These are phyloP conservation scores for Pyrocephalus nanus DNA, from an alignment of 2,797 vertebrate genomes.

Conservation along the genomic window DNA sequence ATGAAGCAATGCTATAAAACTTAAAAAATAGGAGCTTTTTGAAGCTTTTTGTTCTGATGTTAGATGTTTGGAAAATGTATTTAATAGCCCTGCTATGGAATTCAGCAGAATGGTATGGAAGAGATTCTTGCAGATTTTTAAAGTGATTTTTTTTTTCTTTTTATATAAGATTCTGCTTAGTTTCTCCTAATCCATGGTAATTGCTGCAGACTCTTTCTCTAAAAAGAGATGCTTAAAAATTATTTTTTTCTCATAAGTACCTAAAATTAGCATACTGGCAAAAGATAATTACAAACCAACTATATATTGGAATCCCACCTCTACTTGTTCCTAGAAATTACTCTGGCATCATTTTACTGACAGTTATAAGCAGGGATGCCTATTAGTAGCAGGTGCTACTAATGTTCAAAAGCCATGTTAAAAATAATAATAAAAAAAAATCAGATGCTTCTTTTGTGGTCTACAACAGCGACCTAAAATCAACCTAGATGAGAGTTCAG, in stretches of 20 bases:
- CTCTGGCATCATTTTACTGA: neutral
- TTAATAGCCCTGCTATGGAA: neutral
- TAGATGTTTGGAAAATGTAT: neutral
- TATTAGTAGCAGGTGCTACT: neutral
- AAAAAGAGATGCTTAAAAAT: neutral
- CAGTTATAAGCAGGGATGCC: neutral
- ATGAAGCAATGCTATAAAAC: neutral
- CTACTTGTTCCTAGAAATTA: neutral
- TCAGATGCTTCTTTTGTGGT: neutral
- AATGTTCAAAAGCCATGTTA: neutral
- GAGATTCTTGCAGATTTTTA: neutral
- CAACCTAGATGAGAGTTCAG: neutral
- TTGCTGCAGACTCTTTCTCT: neutral
- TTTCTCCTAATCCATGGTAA: neutral
- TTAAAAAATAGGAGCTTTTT: constrained; percentile 13
- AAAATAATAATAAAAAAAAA: neutral
- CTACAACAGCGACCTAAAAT: neutral
- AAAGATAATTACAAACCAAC: neutral
- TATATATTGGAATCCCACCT: neutral
- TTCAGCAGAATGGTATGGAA: neutral
- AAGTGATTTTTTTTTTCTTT: neutral
- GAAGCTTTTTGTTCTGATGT: neutral
- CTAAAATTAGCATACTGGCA: neutral
- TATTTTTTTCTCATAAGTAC: neutral
- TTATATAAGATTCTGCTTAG: neutral